These are phyloP conservation scores for Drosophila anceps DNA, from an alignment of 2,888 invertebrate genomes.

Conservation along the genomic window DNA sequence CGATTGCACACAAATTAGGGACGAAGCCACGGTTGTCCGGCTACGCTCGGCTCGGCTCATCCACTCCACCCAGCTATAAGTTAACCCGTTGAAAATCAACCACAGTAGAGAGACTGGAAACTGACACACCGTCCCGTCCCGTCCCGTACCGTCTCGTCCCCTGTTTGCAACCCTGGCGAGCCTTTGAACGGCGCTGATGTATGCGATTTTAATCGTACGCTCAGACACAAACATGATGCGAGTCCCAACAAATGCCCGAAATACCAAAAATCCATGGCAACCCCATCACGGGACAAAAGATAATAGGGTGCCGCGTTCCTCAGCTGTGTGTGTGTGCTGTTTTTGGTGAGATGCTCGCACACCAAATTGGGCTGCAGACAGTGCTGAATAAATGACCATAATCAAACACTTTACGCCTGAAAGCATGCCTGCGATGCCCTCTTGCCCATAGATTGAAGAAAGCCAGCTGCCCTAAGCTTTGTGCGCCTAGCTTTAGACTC, in stretches of 20 bases:
- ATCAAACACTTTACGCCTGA: conserved; percentile 83
- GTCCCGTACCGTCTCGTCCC: not conserved
- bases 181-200: conserved; percentile 65
- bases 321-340: not conserved
- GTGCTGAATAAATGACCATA: conserved; percentile 78
- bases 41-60: conserved; percentile 13
- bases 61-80: not conserved
- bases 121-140: conserved; percentile 5
- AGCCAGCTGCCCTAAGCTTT: conserved; percentile 45
- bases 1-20: conserved; percentile 75
- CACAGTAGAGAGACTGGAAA: conserved; percentile 23
- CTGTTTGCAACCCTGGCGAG: not conserved
- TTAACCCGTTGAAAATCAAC: conserved; percentile 14
- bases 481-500: conserved; percentile 13
- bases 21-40: conserved; percentile 60
- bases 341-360: conserved; percentile 3
- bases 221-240: conserved; percentile 73
- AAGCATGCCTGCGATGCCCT: conserved; percentile 57
- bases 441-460: conserved; percentile 38
- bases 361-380: conserved; percentile 45
- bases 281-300: conserved; percentile 45
- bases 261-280: conserved; percentile 72
- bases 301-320: conserved; percentile 44
- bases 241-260: conserved; percentile 28
- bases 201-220: conserved; percentile 76